Base-by-base conservation (phyloP, 2,888 invertebrate genomes). In the Carabus problematicus region DNA sequence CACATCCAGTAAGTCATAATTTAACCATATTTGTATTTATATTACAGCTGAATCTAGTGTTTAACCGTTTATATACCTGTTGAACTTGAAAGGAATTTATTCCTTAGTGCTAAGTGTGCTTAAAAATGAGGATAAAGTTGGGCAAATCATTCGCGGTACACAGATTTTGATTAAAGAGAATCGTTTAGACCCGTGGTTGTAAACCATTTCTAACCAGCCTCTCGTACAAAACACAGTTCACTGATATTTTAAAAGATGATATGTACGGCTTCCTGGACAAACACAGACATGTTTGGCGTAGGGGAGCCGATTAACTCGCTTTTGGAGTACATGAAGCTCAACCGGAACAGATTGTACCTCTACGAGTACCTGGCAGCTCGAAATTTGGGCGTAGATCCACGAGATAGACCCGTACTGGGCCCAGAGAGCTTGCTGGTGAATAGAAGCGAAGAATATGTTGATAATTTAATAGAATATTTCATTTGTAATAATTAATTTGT, bases 1-100 rank as follows among this genome's bases (percentile, higher is more conserved):
- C 86, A 76, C 90, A 91, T 82, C 88, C 87, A 75, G 92, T 92
- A 84, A n/a, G n/a, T n/a, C n/a, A n/a, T n/a, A n/a, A n/a, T n/a
- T n/a, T n/a, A n/a, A n/a, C n/a, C 87, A 89, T 87, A 78, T 59
- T 12, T 16, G 2, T 12, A 12, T 49, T 49, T n/a, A n/a, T n/a
- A 29, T 29, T 29, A 29, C 29, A 29, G 3, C 6, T 29, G 29
- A 29, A 2, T 6, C 3, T 29, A 29, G 2, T 29, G 59, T 60
- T 64, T 69, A 47, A 45, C 16, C 55, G 59, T 42, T 74, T 72
- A 55, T 41, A 14, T 61, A 59, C 70, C 86, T 88, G 68, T 86
- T 93, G 93, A 91, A 91, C 81, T 85, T 88, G 71, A 88, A n/a
- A 90, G 89, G 86, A 74, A 81, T 92, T 64, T 90, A 87, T 79